Base-by-base conservation (phyloP, 2,113 vertebrate species). In the Psittacus erithacus region DNA sequence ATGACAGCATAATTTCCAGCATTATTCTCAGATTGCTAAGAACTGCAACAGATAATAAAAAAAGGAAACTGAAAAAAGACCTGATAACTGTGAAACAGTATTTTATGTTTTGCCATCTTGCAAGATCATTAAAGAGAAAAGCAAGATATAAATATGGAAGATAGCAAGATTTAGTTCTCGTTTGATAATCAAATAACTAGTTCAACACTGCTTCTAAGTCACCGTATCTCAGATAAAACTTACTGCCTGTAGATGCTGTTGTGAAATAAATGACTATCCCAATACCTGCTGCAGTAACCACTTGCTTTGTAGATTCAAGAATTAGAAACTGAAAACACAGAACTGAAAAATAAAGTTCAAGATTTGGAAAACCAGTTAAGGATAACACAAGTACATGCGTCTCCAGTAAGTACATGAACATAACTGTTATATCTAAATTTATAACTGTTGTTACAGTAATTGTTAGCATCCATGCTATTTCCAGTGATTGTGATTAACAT, bases 341-440 rank as follows among this genome's bases (percentile, higher is more conserved):
- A 99, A 90, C 97, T 99, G 77, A 99, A 99, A 98, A 98, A 98
- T 67, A 99, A 99, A 96, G 98, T 99, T n/a, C 99, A 99, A 74
- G 98, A 99, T 87, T 97, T 99, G 89, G 99, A 99, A 96, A 99
- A 98, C 68, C 99, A 99, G 91, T 96, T 99, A 97, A 99, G 98
- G 98, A 98, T 98, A 75, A 97, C 98, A 82, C 98, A 99, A 82
- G 98, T 98, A 10, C 96, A 98, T 22, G 39, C 95, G 1, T 98
- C 99, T 75, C 98, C 99, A 91, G 99, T 99, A 98, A 99, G 99
- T 98, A 96, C 57, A 24, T 8, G 27, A 18, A 39, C 2, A 1
- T n/a, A 43, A 20, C 14, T 69, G 23, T 57, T 24, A 1, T 43
- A 18, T 35, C 49, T 75, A 27, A 68, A 2, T 69, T 53, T 70